A percentile compares a stretch with the other conserved stretches of the same genome.
Conservation (phyloP, 2,797 vertebrate species). For the Cuniculus paca region DNA sequence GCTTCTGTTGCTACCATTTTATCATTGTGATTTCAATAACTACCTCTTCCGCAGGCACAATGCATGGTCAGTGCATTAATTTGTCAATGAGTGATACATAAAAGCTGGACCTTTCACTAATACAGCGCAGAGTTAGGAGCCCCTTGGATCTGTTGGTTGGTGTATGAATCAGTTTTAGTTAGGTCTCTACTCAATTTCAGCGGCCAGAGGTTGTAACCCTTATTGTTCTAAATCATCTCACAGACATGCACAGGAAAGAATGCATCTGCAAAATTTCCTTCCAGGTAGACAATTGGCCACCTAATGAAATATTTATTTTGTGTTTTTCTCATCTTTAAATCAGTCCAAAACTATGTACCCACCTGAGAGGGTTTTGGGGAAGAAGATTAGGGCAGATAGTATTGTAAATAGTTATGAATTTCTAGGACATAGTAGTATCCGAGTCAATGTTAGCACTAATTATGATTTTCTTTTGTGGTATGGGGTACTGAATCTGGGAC, state of each 20-base stretch:
- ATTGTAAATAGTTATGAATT: not conserved
- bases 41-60: not conserved
- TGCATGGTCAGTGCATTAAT: not conserved
- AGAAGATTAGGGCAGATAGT: not conserved
- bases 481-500: not conserved
- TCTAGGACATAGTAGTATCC: not conserved
- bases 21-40: not conserved
- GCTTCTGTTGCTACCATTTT: not conserved
- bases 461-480: not conserved
- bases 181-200: conserved; percentile 19
- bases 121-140: not conserved
- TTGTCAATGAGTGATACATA: conserved; percentile 22
- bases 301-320: conserved; percentile 42
- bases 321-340: conserved; percentile 20
- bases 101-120: not conserved
- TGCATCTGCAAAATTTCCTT: not conserved
- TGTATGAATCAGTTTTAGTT: not conserved
- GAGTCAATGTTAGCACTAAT: conserved; percentile 12
- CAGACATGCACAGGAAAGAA: not conserved
- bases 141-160: not conserved
- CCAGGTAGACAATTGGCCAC: not conserved
- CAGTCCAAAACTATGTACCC: not conserved
- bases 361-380: not conserved
- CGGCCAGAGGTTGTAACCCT: not conserved
- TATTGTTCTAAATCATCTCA: not conserved